Evolutionary conservation across 2,888 invertebrate genomes (phyloP).

Genomic region (Ichneumon xanthorius): DNA sequence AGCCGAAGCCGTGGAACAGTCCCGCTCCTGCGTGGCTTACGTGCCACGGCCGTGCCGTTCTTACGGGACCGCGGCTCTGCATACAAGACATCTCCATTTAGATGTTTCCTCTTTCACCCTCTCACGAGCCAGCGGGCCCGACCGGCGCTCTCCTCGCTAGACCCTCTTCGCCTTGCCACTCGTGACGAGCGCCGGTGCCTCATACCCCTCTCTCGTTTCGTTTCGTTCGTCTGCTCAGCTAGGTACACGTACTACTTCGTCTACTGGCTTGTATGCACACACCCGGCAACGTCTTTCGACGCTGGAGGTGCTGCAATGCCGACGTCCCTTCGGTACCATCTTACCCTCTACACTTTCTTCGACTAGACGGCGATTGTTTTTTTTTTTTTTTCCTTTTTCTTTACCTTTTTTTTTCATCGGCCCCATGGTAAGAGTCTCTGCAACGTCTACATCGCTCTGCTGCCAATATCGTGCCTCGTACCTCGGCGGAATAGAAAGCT

Average conservation of each 20-base stretch:
- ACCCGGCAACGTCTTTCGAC: constrained; percentile 24
- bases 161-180: constrained; percentile 55
- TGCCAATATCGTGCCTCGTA: constrained; percentile 2
- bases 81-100: constrained; percentile 84
- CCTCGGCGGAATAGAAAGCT: neutral
- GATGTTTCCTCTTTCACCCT: constrained; percentile 74
- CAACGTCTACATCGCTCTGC: constrained; percentile 25
- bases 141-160: constrained; percentile 50
- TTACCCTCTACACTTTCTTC: constrained; percentile 42
- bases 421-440: constrained; percentile 19
- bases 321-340: constrained; percentile 43
- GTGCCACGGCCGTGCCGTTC: constrained; percentile 74
- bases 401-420: constrained; percentile 21
- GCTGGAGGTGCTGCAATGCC: constrained; percentile 19
- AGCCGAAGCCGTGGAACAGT: constrained; percentile 69
- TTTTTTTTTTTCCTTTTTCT: constrained; percentile 20
- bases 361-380: constrained; percentile 67
- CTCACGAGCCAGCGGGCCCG: constrained; percentile 47
- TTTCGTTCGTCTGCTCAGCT: constrained; percentile 56
- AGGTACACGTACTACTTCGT: constrained; percentile 51
- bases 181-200: constrained; percentile 42
- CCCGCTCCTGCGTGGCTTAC: constrained; percentile 68
- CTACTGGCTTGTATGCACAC: constrained; percentile 22
- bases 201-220: constrained; percentile 47
- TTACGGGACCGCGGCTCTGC: constrained; percentile 78